Evolutionary conservation across 92 coral and sea anemone species (phyloP), one percentile per base, ranked within the genome.

Genomic region (Hydrozoanthus gracilis): DNA sequence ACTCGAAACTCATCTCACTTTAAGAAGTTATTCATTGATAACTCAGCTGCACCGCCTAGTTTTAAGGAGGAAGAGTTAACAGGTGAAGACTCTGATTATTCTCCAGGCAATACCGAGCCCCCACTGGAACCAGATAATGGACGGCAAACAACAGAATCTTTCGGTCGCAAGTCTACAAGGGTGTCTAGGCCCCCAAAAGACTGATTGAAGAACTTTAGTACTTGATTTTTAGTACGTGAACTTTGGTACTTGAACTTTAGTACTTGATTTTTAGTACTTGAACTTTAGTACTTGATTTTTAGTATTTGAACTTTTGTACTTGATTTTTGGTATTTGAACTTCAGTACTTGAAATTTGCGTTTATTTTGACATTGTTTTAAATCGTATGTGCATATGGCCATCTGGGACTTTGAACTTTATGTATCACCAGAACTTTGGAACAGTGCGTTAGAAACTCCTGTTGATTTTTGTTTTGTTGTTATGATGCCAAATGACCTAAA

Each of bases 1-100:
- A 84, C 89, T 14, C 56, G 86, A 51, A 87, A 90, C 69, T 87
- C 87, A 11, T 67, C 90, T 47, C 90, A 87, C 78, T 79, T 87
- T 44, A 87, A 79, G 79, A 68, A 44, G 78, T 27, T 87, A 18
- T 65, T 76, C 12, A 10, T 48, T 61, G 83, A 76, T 8, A 55
- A 56, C 46, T 16, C 68, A 56, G 14, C 62, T 56, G 51, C 73
- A 7, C 47, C 58, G n/a, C n/a, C n/a, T n/a, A n/a, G n/a, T n/a
- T n/a, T n/a, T 76, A 45, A 50, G 82, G 66, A 83, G 75, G 86
- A 15, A 82, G 75, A 62, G 55, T 27, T 54, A 6, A 54, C 60
- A 54, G 60, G 6, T 54, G 60, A 54, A 54, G 60, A 54, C 60
- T 54, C 60, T 12, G 60, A 54, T 54, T 12, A 54, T 54, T 54